Evolutionary conservation across 2,888 invertebrate species (phyloP), one percentile per base, ranked within the genome.

Genomic region (Eueremaeus valkanovi): DNA sequence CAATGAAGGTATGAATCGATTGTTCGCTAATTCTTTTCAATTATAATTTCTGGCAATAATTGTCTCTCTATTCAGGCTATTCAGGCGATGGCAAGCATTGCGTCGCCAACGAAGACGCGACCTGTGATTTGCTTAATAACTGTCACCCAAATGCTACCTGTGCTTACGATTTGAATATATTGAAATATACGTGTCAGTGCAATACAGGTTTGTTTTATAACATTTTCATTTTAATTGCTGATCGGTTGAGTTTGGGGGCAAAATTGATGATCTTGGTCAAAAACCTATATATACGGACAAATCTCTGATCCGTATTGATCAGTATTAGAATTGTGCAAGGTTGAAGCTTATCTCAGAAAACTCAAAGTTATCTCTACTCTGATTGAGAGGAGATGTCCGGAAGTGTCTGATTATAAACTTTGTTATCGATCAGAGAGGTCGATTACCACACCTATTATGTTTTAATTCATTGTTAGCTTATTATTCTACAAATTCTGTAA

Each of bases 111-210:
- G 73, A 66, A 13, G 76, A 72, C 21, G 90, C 88, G 78, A 86
- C 87, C 31, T 95, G 94, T 83, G 88, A 89, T 81, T 87, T 88
- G 42, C 87, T 91, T 76, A 87, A 89, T 79, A 90, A 90, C 81
- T 96, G 95, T 82, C 90, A 93, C 80, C 87, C 88, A 21, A 89
- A 92, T 82, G 95, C 93, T 6, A 86, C 88, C 55, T 95, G 95
- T 83, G 84, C 87, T 72, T 84, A 87, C n/a, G 83, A 86, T 42
- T 85, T 86, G 1, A 85, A 40, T 85, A 85, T 77, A 31, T 85
- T 86, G 73, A 84, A 85, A 1, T 81, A 81, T 70, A 76, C 79
- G 36, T 85, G 85, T 79, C 80, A 80, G 75, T 85, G 85, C 80
- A 82, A 82, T 73, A 79, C 81, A 5, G 84, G 84, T 31, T 85